Base-by-base conservation (phyloP, 1,140 invertebrate genomes). In the Polypedilum vanderplanki region DNA sequence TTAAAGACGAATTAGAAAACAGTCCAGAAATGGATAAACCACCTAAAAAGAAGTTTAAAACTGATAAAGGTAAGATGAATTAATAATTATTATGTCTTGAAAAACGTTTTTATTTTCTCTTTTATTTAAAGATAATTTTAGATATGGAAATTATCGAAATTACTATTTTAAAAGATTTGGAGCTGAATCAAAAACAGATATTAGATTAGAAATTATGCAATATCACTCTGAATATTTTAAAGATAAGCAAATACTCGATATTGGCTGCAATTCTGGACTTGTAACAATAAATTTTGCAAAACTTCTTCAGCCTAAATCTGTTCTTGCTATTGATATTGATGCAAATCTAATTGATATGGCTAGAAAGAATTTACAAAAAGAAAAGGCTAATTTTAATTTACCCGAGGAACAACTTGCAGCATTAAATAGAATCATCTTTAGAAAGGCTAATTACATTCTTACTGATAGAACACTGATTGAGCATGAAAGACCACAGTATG, bases 251-350 rank as follows among this genome's bases (percentile, higher is more conserved):
- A 88, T 99, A 8, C 85, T 99, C 33, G 98, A 99, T 81, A 94
- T 99, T 80, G 98, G 98, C 12, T 99, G 97, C 82, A 99, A 99
- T 85, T 91, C 95, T 76, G 98, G 98, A 5, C 91, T 97, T 80
- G 87, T 99, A 10, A 97, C 97, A 1, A 84, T 93, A 22, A 88
- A 90, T 1, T 85, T 99, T 46, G 97, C 95, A 0, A 87, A 91
- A 77, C 90, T 94, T 79, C 93, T 94, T 79, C 83, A 87, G 22
- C 93, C 95, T 1, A 88, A 88, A 75, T 90, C 89, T 78, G 91
- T 98, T 75, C 87, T 93, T 64, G 98, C 98, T 15, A 89, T 99
- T 73, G 98, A 99, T 82, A 98, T 99, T 80, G 98, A 99, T 85
- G 85, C 88, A 70, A 88, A 90, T 74, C 85, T 99, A 73, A 93